Conservation (phyloP, 2,797 vertebrate species). For the Danio jaintianensis region DNA sequence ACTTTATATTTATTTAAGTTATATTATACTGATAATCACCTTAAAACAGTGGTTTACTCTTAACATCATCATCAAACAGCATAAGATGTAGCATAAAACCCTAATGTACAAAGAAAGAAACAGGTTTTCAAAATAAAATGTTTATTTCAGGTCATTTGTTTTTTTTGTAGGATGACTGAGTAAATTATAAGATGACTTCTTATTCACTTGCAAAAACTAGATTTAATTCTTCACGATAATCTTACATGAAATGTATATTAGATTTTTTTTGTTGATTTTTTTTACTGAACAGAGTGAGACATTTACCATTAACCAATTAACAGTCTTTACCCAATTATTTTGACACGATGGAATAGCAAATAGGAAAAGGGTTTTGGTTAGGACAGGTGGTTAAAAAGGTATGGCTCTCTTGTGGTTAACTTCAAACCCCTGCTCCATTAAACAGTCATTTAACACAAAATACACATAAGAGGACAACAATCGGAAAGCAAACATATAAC, state of each 20-base stretch:
- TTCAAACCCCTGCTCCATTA: constrained; percentile 11
- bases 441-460: constrained; percentile 42
- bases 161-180: neutral
- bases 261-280: too few relatives aligned
- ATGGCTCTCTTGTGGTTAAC: constrained; percentile 20
- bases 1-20: neutral
- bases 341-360: neutral
- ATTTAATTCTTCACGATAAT: neutral
- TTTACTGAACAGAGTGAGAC: too few relatives aligned
- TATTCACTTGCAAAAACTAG: neutral
- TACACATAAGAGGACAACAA: neutral
- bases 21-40: neutral
- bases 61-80: neutral
- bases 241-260: neutral
- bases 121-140: neutral
- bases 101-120: neutral
- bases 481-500: neutral
- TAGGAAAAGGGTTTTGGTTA: neutral
- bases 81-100: neutral
- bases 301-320: neutral
- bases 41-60: neutral
- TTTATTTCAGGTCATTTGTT: neutral
- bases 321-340: neutral
- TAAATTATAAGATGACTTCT: neutral
- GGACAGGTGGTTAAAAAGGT: constrained; percentile 3